Evolutionary conservation across 2,113 vertebrate genomes (phyloP), one percentile per base, ranked within the genome.

Genomic region (Pteropus alecto): DNA sequence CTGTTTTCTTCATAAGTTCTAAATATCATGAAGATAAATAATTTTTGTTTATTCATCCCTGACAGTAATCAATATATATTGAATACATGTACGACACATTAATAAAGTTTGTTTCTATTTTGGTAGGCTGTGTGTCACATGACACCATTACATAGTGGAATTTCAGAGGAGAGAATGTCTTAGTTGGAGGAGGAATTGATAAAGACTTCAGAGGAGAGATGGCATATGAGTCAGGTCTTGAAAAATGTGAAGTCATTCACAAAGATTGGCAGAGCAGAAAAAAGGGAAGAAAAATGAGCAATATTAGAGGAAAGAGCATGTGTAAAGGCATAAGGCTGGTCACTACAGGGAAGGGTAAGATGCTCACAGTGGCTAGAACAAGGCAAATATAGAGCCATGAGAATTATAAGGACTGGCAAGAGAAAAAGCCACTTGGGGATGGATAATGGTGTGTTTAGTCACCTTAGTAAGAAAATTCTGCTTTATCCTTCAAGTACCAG

Each of bases 71-170:
- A 28, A 13, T 38, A 33, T 56, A 15, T 30, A 54, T 14, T 43
- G 48, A 83, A 77, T 60, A 24, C 8, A 92, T 15, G 2, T 48
- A n/a, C 30, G 16, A 5, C n/a, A 19, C 0, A 2, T 74, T 63
- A 88, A n/a, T 33, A 63, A 81, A 35, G 22, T 2, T 54, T 73
- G 19, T 21, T 79, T 68, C 60, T 56, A n/a, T 48, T 78, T 71
- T 67, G 24, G 21, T 74, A 79, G 21, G 14, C 60, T 38, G 13
- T 9, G 33, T 56, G 6, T 70, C 82, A 74, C 15, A 58, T 51
- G 26, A 5, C 41, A 77, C 13, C 3, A 22, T 18, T 61, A 5
- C 0, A 0, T 22, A 67, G 51, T 63, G 18, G 56, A 6, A 54
- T 16, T 35, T 60, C 3, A 30, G 10, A 68, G 51, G 51, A 90